These are phyloP conservation scores for Daphoenositta chrysoptera DNA, from an alignment of 2,113 vertebrate species.

Conservation along the genomic window DNA sequence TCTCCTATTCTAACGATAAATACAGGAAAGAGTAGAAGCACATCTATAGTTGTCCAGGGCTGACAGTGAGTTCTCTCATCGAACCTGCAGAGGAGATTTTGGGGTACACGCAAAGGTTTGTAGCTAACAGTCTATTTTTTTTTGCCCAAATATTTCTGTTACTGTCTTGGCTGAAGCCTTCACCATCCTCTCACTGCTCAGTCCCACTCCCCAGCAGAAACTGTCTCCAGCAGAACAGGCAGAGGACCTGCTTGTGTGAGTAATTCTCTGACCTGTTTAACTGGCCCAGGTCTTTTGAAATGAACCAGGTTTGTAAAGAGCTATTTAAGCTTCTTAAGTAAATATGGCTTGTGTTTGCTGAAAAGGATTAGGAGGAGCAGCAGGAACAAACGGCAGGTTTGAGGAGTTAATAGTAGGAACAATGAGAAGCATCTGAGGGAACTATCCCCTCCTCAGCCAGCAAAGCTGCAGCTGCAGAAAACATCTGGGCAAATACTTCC, in stretches of 20 bases:
- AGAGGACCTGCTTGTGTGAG: neutral
- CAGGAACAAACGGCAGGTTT: neutral
- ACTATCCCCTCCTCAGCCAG: neutral
- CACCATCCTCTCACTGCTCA: accelerated
- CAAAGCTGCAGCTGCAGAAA: neutral
- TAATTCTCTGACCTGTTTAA: neutral
- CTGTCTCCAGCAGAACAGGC: neutral
- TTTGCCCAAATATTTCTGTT: neutral
- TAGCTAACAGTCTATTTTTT: neutral
- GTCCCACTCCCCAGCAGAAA: neutral
- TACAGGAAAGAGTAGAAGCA: neutral
- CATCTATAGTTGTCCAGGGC: neutral
- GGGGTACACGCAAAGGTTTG: neutral
- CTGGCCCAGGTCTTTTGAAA: neutral
- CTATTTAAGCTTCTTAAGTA: neutral
- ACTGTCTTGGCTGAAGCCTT: neutral
- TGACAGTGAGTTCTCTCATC: neutral
- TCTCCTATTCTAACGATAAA: neutral
- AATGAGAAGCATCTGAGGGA: neutral
- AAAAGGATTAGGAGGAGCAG: neutral
- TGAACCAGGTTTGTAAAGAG: neutral
- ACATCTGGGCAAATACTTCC: neutral
- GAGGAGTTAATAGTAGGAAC: neutral
- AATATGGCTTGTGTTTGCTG: neutral
- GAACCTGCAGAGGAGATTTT: neutral